Evolutionary conservation across 2,888 invertebrate species (phyloP), one percentile per base, ranked within the genome.

Genomic region (Branchinecta sandiegonensis): DNA sequence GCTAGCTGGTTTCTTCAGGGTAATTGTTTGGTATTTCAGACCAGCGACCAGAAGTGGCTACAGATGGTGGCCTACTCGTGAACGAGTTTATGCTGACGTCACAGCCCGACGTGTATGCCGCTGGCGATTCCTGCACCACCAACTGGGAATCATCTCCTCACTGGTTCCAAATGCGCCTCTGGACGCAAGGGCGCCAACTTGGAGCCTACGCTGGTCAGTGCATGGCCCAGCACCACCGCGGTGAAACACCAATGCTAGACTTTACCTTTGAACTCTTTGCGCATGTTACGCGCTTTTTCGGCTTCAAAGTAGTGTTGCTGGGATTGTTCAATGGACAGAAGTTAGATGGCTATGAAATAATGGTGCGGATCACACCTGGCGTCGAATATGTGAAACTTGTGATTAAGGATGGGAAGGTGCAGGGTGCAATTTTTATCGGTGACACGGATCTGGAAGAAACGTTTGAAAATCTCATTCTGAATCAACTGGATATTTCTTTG

Each of bases 131-230:
- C 9, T 95, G 94, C 74, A 82, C 83, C 72, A 87, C 90, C n/a
- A 80, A 80, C 48, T 96, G 95, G 95, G 73, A 76, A 48, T 76
- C 80, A 8, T 85, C 90, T 0, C 80, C 83, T 46, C 88, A 92
- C 75, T 94, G 94, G 94, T 89, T 91, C 77, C 77, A 76, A 81
- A 90, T 97, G 87, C 84, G 94, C 70, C 79, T 99, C 48, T 99
- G 99, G 99, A 93, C 94, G 0, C 99, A 99, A 79, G 99, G 97
- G 0, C 81, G 94, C 68, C 95, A 96, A 79, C 96, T 96, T 95
- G 99, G 96, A 11, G 84, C 85, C 68, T 94, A 92, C 82, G 94
- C 91, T 46, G 96, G 93, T 0, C 89, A 89, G 77, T 86, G 88
- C 69, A 96, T 99, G 90, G 83, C 84, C 1, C 84, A 83, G 0